phyloP scores from a whole-genome alignment of 2,797 vertebrate species.

The Mastacembelus armatus region DNA sequence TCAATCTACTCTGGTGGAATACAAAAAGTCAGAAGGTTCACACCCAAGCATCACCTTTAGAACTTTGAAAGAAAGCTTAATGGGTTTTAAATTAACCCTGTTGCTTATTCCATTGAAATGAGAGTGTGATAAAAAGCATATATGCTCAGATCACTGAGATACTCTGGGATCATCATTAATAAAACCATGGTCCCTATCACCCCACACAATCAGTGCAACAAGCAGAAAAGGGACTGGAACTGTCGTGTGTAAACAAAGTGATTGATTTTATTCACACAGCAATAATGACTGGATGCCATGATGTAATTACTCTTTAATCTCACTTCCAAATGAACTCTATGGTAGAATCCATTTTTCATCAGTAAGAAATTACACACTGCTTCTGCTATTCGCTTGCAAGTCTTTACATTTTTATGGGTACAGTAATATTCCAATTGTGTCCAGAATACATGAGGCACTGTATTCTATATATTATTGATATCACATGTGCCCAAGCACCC shows the following conservation, averaged over 20 bases:
- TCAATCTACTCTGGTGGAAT: constrained; percentile 24
- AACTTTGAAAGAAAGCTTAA: constrained; percentile 24
- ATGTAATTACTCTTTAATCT: constrained; percentile 59
- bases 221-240: constrained; percentile 28
- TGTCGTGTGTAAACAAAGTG: constrained; percentile 52
- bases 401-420: constrained; percentile 5
- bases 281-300: constrained; percentile 52
- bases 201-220: constrained; percentile 35
- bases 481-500: background rate
- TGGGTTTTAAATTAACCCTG: constrained; percentile 48
- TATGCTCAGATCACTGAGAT: constrained; percentile 24
- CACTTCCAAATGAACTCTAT: constrained; percentile 50
- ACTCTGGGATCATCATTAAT: constrained; percentile 28
- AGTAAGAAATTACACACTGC: constrained; percentile 30
- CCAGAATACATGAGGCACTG: background rate
- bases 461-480: background rate
- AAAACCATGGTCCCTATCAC: constrained; percentile 39
- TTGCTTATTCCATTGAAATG: constrained; percentile 35
- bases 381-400: background rate
- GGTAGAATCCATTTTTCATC: constrained; percentile 48
- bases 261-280: constrained; percentile 51
- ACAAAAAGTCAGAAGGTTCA: constrained; percentile 24
- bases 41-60: constrained; percentile 22
- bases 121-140: constrained; percentile 31
- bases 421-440: background rate